Conservation (phyloP, 2,113 vertebrate genomes). For the Callocephalon fimbriatum region DNA sequence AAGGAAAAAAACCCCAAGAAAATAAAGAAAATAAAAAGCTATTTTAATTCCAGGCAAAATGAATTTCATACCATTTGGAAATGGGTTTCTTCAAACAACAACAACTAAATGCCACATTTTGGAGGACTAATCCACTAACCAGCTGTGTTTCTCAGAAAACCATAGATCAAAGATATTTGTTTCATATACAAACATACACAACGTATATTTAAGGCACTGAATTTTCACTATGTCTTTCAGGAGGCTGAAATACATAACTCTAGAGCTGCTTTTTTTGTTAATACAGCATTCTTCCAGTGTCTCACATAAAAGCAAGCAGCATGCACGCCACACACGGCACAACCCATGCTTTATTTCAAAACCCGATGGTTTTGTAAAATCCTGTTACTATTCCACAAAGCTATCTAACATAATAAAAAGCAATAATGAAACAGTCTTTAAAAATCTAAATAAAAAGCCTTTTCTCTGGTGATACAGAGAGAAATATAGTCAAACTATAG, state of each 20-base stretch:
- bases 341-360: neutral
- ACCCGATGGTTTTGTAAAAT: neutral
- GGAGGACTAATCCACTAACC: neutral
- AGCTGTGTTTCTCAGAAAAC: conserved; percentile 1
- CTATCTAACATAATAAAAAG: conserved; percentile 9
- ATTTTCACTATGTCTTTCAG: conserved; percentile 49
- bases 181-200: conserved; percentile 7
- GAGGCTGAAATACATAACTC: conserved; percentile 46
- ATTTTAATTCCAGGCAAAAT: conserved; percentile 49
- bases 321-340: neutral
- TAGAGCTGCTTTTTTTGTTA: conserved; percentile 14
- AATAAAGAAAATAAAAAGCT: neutral
- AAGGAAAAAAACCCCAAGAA: too few species aligned
- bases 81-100: conserved; percentile 4
- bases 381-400: conserved; percentile 1
- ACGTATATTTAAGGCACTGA: neutral
- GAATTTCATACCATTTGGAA: conserved; percentile 45
- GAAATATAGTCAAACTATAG: neutral
- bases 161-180: conserved; percentile 11
- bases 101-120: neutral
- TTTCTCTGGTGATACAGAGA: neutral
- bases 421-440: neutral
- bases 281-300: conserved; percentile 44
- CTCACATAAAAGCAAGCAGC: conserved; percentile 37
- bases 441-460: conserved; percentile 2